phyloP scores from a whole-genome alignment of 92 coral and sea anemone species.

The Epizoanthus scotinus region DNA sequence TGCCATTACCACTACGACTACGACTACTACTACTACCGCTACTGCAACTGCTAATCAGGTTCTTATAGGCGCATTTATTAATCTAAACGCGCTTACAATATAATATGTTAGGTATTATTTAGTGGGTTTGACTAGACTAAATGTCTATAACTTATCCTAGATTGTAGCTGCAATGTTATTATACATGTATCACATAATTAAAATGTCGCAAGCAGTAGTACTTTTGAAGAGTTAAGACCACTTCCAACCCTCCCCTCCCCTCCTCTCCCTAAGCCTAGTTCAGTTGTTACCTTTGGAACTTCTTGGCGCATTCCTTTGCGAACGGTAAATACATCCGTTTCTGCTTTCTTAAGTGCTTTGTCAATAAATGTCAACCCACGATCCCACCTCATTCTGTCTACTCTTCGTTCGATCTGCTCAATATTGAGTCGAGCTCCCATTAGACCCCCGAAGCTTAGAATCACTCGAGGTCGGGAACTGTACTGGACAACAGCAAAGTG shows the following conservation, averaged over 20 bases:
- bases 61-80: no score
- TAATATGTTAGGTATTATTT: no score
- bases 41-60: no score
- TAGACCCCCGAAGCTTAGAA: conserved; percentile 25
- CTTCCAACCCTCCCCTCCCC: not conserved
- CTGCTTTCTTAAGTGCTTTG: conserved; percentile 23
- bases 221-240: not conserved
- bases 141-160: no score
- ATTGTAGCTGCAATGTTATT: no score
- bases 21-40: no score
- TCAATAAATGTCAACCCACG: conserved; percentile 27
- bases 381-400: conserved; percentile 21
- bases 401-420: conserved; percentile 1
- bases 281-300: conserved; percentile 23
- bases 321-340: conserved; percentile 11
- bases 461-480: conserved; percentile 18
- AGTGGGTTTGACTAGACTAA: no score
- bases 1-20: no score
- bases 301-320: conserved; percentile 31
- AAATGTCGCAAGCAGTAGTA: no score
- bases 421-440: not conserved
- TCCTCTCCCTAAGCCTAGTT: no score
- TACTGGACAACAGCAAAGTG: conserved; percentile 21
- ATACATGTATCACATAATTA: no score
- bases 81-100: no score